phyloP scores from a whole-genome alignment of 1,140 invertebrate species.

The Drosophila biarmipes region DNA sequence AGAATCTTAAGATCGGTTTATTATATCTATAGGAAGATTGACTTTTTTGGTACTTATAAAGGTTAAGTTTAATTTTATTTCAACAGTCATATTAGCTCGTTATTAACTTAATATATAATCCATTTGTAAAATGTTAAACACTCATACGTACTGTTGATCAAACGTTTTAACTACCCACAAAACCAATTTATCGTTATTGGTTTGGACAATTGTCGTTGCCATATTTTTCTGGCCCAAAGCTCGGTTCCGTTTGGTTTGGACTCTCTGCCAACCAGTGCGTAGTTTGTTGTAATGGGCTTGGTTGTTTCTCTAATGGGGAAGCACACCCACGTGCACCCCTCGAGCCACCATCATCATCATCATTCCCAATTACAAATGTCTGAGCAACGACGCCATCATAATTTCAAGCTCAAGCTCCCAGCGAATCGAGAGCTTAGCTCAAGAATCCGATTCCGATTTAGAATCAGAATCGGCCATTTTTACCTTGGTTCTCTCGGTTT shows the following conservation, averaged over 20 bases:
- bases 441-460: constrained; percentile 21
- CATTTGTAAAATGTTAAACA: not conserved
- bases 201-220: not conserved
- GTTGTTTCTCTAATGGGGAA: constrained; percentile 17
- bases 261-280: constrained; percentile 8
- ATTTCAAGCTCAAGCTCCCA: constrained; percentile 43
- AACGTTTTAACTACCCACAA: not conserved
- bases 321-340: not conserved
- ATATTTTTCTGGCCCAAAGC: not conserved
- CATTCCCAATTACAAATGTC: constrained; percentile 40
- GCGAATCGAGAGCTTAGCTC: constrained; percentile 65
- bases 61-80: no score
- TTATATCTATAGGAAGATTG: no score
- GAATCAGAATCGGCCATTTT: constrained; percentile 32
- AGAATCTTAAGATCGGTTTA: no score
- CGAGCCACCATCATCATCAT: constrained; percentile 15
- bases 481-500: constrained; percentile 21
- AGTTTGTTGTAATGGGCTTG: constrained; percentile 50
- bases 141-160: not conserved
- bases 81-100: no score
- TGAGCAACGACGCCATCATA: constrained; percentile 46
- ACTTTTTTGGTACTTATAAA: no score
- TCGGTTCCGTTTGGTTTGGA: not conserved
- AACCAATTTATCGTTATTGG: not conserved
- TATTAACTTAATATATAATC: not conserved